Base-by-base conservation (phyloP, 2,888 invertebrate genomes). In the Salticus scenicus region DNA sequence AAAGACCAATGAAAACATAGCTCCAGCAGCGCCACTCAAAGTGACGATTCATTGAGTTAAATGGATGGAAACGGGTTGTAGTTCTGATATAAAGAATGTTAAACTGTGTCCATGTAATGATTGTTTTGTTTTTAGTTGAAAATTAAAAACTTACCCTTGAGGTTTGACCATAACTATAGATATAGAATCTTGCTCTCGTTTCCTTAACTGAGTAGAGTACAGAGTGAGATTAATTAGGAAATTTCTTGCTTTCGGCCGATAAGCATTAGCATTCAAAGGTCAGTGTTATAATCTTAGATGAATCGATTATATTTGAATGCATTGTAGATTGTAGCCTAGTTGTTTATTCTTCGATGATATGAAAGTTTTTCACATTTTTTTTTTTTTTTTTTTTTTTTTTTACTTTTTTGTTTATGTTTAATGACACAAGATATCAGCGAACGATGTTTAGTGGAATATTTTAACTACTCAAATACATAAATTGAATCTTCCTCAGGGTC, bases 1-100 rank as follows among this genome's bases (percentile, higher is more conserved):
- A 41, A 24, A 57, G 73, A 24, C 80, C 80, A 80, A 80, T 80
- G 64, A 80, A 73, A 80, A 73, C 73, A 69, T 74, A 69, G 33
- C 80, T 73, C 67, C 57, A 5, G 20, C 69, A 80, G 80, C 80
- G 80, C 80, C 80, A 72, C 51, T 80, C 71, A 73, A 5, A 20
- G n/a, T 20, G 67, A 0, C 33, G n/a, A 17, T 24, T 57, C 4
- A 4, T 24, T 24, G 57, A 57, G 24, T 57, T 57, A 57, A 57
- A 7, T 57, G n/a, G n/a, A n/a, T n/a, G 2, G 24, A n/a, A 57
- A 57, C 57, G 2, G 24, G 57, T 57, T 57, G 2, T 7, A 24
- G 2, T 24, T n/a, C 57, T 7, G 57, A 24, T 17, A 7, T 8
- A 24, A 24, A 12, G 12, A 10, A 47, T 47, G 24, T 20, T 24